phyloP scores from a whole-genome alignment of 2,797 vertebrate species.

The Crocidura indochinensis region DNA sequence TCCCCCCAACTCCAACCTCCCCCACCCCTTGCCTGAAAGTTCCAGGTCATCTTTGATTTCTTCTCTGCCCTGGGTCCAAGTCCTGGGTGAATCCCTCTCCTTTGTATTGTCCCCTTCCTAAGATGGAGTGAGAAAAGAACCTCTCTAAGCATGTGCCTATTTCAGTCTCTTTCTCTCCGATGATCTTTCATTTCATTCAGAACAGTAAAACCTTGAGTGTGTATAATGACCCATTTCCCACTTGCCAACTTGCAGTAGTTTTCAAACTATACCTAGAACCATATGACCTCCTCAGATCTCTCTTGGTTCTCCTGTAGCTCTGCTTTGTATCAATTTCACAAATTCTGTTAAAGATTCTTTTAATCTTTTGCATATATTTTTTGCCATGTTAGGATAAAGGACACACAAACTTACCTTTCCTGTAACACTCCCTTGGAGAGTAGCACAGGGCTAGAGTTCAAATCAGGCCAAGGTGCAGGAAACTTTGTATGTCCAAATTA shows the following conservation, averaged over 20 bases:
- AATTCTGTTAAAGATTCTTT: background rate
- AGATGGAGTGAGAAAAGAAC: background rate
- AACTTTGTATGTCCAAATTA: too few species aligned
- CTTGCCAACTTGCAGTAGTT: background rate
- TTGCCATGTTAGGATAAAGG: background rate
- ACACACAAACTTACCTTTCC: background rate
- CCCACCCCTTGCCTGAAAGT: background rate
- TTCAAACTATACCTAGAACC: background rate
- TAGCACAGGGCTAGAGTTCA: background rate
- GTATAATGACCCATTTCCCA: background rate
- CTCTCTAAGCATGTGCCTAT: background rate
- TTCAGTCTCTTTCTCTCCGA: background rate
- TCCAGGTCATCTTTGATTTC: background rate
- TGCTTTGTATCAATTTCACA: slow-evolving; percentile 19
- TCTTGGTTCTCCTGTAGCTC: background rate
- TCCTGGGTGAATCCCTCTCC: background rate
- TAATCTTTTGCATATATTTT: background rate
- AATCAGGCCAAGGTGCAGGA: too few species aligned
- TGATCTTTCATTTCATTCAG: background rate
- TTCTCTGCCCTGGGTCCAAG: background rate
- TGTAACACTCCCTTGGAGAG: background rate
- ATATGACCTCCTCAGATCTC: background rate
- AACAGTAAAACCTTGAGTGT: background rate
- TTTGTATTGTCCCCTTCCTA: background rate
- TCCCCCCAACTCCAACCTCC: too few species aligned